Base-by-base conservation (phyloP, 1,140 invertebrate species). In the Ericerus pela region DNA sequence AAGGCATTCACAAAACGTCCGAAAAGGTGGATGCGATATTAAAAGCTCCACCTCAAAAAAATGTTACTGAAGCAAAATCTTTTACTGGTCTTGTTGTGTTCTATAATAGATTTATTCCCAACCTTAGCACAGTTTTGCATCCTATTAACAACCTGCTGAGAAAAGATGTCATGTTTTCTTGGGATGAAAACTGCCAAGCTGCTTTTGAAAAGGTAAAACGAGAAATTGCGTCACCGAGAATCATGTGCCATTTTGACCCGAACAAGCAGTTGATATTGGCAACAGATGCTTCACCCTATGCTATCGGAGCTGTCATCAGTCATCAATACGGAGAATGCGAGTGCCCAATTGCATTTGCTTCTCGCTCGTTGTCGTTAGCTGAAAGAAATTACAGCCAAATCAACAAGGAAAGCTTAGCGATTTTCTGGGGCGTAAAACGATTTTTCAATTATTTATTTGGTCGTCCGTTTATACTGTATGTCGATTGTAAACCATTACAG, bases 351-450 rank as follows among this genome's bases (percentile, higher is more conserved):
- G 63, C 62, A 2, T 72, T 61, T 61, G 64, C 64, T 12, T 71
- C 60, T 62, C 56, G 56, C 36, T 67, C 66, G 1, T 53, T 77
- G 18, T 63, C 60, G 26, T 11, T 26, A 16, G 37, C 33, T 12
- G 58, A 59, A 53, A 26, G 30, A 57, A 69, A 69, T 37, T 74
- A 73, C 57, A 43, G 64, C 18, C 65, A 72, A 55, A 67, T 71
- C 24, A 72, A 77, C 52, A 68, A 69, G 51, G 72, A 76, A 63
- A 70, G 53, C 54, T 65, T 72, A 36, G 65, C 66, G 5, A 66
- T 74, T 16, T 53, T 72, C n/a, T 70, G 62, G 59, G 67, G 58
- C 61, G 16, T 56, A 67, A 43, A 62, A 66, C 67, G 59, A 71
- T 61, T 74, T 67, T 64, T 65, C 68, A 47, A 59, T 70, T 59